Evolutionary conservation across 2,797 vertebrate genomes (phyloP), one percentile per base, ranked within the genome.

Genomic region (Epinephelus awoara): DNA sequence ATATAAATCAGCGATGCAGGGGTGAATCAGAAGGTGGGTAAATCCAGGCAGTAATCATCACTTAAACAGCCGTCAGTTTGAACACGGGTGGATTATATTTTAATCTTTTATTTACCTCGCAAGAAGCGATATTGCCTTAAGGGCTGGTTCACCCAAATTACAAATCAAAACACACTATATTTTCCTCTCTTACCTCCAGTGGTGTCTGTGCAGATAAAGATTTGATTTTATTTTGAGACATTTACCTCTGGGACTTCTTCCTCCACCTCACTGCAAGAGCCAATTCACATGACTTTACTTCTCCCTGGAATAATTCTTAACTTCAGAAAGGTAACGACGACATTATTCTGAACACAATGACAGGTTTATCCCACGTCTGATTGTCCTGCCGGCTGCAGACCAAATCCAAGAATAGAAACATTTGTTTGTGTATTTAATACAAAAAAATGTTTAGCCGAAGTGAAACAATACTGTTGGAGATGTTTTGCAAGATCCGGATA

Each of bases 1-100:
- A 91, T 82, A 67, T 18, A 78, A 66, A 91, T 91, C 87, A 55
- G 34, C 0, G 81, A 46, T 18, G 77, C 80, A 5, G 65, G 0
- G 50, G 75, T 79, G 81, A 86, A 85, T 86, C 78, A 84, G 79
- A 72, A 88, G 80, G 85, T 82, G 79, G 80, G 64, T 72, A 81
- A 84, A 87, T 86, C 82, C 84, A 72, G 92, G 72, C 86, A 81
- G 88, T 85, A 89, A 90, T 89, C 88, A 87, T 6, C 57, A 77
- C 87, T 89, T 93, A 85, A 76, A n/a, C 86, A 90, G 71, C 56
- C 82, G 81, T 85, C 10, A 57, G 47, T 0, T 12, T 67, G 69
- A 78, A 70, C 23, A 76, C 5, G 73, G 73, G 79, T 89, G 85
- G 89, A 89, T 91, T 83, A 88, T 51, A 68, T 84, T 86, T 75